Conservation (phyloP, 2,113 vertebrate species). For the Cichladusa arquata region DNA sequence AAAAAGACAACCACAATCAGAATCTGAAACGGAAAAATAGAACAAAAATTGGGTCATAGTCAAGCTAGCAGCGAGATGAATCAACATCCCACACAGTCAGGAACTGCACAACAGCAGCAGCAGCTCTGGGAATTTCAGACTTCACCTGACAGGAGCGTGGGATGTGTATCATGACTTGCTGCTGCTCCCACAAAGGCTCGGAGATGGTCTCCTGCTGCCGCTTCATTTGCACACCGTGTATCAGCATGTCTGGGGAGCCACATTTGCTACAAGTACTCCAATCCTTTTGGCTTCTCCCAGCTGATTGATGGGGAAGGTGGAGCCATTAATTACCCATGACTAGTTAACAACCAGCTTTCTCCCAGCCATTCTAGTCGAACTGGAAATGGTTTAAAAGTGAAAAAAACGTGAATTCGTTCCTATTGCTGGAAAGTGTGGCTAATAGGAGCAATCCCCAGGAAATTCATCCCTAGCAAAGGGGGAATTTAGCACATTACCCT, state of each 20-base stretch:
- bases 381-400: slow-evolving; percentile 9
- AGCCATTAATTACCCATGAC: slow-evolving; percentile 55
- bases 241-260: slow-evolving; percentile 15
- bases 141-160: slow-evolving; percentile 44
- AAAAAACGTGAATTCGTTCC: background rate
- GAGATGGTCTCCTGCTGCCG: slow-evolving; percentile 30
- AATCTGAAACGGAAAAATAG: slow-evolving; percentile 38
- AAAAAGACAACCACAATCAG: background rate
- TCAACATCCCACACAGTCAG: slow-evolving; percentile 42
- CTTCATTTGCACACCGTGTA: slow-evolving; percentile 2
- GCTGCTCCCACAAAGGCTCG: background rate
- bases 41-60: slow-evolving; percentile 56
- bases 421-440: background rate
- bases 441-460: slow-evolving; percentile 19
- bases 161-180: slow-evolving; percentile 42
- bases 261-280: slow-evolving; percentile 32
- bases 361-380: background rate
- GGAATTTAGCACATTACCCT: background rate
- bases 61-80: slow-evolving; percentile 1
- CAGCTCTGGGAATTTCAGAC: slow-evolving; percentile 36
- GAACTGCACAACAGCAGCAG: slow-evolving; percentile 34
- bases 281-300: slow-evolving; percentile 49
- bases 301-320: slow-evolving; percentile 56
- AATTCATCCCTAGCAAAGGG: background rate
- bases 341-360: slow-evolving; percentile 44